phyloP scores from a whole-genome alignment of 2,888 invertebrate genomes.

The Caenorhabditis virilis region DNA sequence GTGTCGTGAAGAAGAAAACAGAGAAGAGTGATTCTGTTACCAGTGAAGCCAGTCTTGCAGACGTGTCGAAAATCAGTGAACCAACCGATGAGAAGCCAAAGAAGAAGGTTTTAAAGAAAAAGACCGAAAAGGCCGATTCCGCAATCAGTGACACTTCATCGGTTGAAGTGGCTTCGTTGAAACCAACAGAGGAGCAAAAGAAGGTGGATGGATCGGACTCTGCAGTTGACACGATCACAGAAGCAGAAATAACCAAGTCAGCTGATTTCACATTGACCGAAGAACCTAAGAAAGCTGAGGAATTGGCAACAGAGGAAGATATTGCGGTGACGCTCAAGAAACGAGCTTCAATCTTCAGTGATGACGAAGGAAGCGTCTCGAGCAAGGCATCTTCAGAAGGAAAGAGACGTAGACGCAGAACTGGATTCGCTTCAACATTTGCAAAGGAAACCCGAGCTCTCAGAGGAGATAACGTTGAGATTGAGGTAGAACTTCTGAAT shows the following conservation, averaged over 20 bases:
- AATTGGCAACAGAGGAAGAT: conserved; percentile 13
- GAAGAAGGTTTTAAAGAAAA: conserved; percentile 38
- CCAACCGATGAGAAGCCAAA: conserved; percentile 25
- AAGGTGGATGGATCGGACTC: conserved; percentile 23
- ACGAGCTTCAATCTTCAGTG: conserved; percentile 21
- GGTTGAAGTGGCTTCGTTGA: neutral
- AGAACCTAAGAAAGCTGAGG: conserved; percentile 1
- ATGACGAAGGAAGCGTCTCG: conserved; percentile 31
- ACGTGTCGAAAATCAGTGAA: conserved; percentile 28
- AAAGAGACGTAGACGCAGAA: conserved; percentile 54
- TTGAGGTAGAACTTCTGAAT: conserved; percentile 62
- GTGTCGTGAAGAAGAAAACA: conserved; percentile 26
- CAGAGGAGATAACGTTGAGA: conserved; percentile 60
- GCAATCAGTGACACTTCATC: conserved; percentile 24
- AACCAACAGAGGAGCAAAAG: conserved; percentile 2
- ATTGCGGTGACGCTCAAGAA: conserved; percentile 5
- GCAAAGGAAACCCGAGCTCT: conserved; percentile 50
- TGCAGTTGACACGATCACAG: conserved; percentile 13
- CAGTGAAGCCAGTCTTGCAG: conserved; percentile 29
- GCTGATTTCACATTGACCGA: conserved; percentile 8
- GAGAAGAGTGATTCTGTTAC: conserved; percentile 33
- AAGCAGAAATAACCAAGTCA: conserved; percentile 20
- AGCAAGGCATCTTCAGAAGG: conserved; percentile 31
- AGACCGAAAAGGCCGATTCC: conserved; percentile 34
- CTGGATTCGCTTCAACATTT: conserved; percentile 59